Conservation (phyloP, 2,797 vertebrate genomes). For the Ctenochaetus hawaiiensis region DNA sequence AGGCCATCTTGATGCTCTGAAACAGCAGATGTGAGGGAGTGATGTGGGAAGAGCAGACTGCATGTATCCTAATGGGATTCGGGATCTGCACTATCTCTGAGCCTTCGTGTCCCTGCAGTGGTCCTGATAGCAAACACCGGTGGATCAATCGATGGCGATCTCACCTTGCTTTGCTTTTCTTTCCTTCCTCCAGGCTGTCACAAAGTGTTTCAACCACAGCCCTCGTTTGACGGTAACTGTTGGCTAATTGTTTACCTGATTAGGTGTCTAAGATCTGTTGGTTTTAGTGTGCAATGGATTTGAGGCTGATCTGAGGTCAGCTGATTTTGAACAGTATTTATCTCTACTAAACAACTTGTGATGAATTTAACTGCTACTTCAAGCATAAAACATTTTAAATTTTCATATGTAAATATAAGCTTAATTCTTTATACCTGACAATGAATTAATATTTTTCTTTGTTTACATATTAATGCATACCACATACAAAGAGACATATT, state of each 20-base stretch:
- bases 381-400: background rate
- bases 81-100: constrained; percentile 53
- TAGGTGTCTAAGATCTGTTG: background rate
- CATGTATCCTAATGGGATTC: constrained; percentile 57
- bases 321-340: background rate
- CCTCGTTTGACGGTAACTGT: constrained; percentile 25
- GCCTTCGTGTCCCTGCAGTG: constrained; percentile 61
- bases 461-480: constrained; percentile 13
- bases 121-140: constrained; percentile 45
- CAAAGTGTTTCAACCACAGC: constrained; percentile 30
- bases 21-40: constrained; percentile 62
- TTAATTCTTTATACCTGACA: background rate
- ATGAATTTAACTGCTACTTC: background rate
- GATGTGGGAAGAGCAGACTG: constrained; percentile 44
- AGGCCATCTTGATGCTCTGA: constrained; percentile 51
- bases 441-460: background rate
- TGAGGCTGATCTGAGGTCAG: background rate
- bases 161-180: constrained; percentile 3
- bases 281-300: background rate
- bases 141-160: constrained; percentile 50
- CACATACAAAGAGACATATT: background rate
- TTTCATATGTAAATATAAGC: background rate
- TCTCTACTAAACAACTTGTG: background rate
- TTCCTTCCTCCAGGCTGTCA: constrained; percentile 50
- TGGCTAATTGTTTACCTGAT: constrained; percentile 15